These are phyloP conservation scores for Coregonus clupeaformis DNA, from an alignment of 2,113 vertebrate genomes.

Conservation along the genomic window DNA sequence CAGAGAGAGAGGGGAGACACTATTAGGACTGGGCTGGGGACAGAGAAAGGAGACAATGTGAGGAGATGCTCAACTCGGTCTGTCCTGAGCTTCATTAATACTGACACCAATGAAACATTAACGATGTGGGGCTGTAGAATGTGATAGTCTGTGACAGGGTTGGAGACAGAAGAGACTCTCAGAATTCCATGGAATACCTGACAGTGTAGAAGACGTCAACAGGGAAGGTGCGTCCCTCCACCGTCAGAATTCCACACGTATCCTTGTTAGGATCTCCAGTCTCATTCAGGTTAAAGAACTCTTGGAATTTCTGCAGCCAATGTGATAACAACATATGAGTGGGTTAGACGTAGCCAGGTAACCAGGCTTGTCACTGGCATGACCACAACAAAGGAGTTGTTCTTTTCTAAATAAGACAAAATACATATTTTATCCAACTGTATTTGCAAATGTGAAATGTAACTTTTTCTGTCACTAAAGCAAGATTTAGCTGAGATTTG, in stretches of 20 bases:
- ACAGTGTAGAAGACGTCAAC: slow-evolving; percentile 97
- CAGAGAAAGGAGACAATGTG: not conserved
- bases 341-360: not conserved
- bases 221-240: slow-evolving; percentile 91
- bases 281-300: slow-evolving; percentile 97
- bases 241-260: slow-evolving; percentile 92
- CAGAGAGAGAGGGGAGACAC: not conserved
- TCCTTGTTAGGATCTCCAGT: slow-evolving; percentile 87
- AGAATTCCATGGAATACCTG: slow-evolving; percentile 73
- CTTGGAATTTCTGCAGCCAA: slow-evolving; percentile 87
- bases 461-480: not conserved
- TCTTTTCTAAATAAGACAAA: too few species aligned
- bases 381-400: too few species aligned
- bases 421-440: too few species aligned
- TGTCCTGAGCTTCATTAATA: too few species aligned
- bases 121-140: too few species aligned
- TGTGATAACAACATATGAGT: not conserved
- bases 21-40: not conserved
- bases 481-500: not conserved
- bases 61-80: too few species aligned
- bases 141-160: too few species aligned
- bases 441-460: too few species aligned
- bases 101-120: too few species aligned
- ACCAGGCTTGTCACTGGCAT: too few species aligned
- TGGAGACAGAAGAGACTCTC: too few species aligned